Evolutionary conservation across 2,113 vertebrate species (phyloP), one percentile per base, ranked within the genome.

Genomic region (Vimba vimba): DNA sequence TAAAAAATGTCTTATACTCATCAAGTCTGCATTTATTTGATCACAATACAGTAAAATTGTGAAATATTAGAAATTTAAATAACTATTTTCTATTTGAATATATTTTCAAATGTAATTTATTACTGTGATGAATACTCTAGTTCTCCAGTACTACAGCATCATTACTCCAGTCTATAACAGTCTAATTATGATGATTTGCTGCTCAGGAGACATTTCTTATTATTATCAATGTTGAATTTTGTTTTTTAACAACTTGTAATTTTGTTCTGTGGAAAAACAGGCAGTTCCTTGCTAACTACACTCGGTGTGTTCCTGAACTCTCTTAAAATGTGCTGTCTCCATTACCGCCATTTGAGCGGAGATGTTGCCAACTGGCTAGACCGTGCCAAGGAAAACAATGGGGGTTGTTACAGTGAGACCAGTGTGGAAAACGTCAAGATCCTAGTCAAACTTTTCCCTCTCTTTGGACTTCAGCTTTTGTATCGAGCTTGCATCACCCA

Each of bases 401-500:
- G 97, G 0, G 95, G 96, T 0, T 86, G 88, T 1, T 97, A 95
- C 92, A 96, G 92, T 0, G 96, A 97, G 91, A 94, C 87, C 0
- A 95, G 96, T 1, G 97, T 97, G 74, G 96, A 98, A 89, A 95
- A 95, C 64, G 95, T 95, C 0, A 97, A 97, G 90, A 92, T 91
- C 0, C 92, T 98, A 6, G 82, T 94, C 52, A 93, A 92, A 27
- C 94, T 98, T 83, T 96, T 98, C 76, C 97, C 96, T 0, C 86
- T 99, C 36, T 96, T 97, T 9, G 36, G 93, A n/a, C 95, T 96
- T 86, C 97, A 99, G 90, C 89, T 98, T 66, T 79, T 98, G 0
- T 97, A 97, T 89, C 95, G 96, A 84, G 92, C 92, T 0, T 98
- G 97, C 88, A 3, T 97, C 45, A 94, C 95, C 86, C 98, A 99